Evolutionary conservation across 2,888 invertebrate genomes (phyloP).

Genomic region (Hoplodrina blanda): DNA sequence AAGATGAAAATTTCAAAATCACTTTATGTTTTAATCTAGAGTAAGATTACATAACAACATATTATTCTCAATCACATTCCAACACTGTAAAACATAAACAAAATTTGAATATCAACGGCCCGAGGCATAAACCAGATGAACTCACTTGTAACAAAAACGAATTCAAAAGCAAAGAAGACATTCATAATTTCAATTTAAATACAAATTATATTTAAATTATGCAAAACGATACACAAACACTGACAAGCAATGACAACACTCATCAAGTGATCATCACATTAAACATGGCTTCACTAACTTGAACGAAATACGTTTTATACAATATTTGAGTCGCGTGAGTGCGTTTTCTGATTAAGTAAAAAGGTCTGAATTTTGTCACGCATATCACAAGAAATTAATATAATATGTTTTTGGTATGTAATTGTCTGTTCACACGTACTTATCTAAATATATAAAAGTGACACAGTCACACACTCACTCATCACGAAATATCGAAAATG

Average conservation of each 20-base stretch:
- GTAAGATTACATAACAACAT: conserved; percentile 5
- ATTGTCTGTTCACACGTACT: conserved; percentile 10
- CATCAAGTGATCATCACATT: conserved; percentile 24
- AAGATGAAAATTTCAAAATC: neutral
- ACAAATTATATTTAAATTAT: conserved; percentile 56
- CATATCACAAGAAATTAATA: conserved; percentile 15
- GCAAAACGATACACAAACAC: conserved; percentile 43
- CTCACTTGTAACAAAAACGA: conserved; percentile 31
- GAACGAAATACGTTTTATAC: conserved; percentile 25
- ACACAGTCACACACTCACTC: no score
- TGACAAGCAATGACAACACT: conserved; percentile 34
- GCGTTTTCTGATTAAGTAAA: conserved; percentile 19
- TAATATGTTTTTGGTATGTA: neutral
- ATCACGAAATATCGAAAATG: no score
- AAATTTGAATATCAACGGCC: conserved; percentile 26
- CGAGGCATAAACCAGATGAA: conserved; percentile 23
- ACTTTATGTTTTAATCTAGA: neutral
- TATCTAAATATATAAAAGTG: neutral
- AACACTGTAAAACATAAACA: conserved; percentile 38
- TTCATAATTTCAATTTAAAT: conserved; percentile 55
- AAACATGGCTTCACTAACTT: conserved; percentile 19
- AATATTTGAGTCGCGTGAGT: neutral
- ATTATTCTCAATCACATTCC: conserved; percentile 13
- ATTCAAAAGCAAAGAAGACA: conserved; percentile 32
- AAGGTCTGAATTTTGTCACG: conserved; percentile 23